phyloP scores from a whole-genome alignment of 2,797 vertebrate genomes.

The Aldrovandia affinis region DNA sequence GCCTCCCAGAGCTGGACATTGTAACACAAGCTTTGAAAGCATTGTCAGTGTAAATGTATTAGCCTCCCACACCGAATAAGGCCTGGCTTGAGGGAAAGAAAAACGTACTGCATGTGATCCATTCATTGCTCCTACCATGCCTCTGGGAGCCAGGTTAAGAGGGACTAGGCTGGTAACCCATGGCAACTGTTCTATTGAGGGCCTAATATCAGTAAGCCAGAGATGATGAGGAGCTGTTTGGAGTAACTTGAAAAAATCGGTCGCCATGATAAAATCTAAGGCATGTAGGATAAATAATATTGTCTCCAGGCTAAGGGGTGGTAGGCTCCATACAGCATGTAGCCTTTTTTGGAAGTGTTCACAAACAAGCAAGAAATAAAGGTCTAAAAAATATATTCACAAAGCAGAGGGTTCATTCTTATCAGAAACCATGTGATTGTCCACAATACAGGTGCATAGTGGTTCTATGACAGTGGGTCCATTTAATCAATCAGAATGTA shows the following conservation, averaged over 20 bases:
- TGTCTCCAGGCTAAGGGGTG: background rate
- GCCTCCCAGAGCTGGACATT: slow-evolving; percentile 6
- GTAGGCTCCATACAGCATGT: background rate
- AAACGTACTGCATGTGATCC: background rate
- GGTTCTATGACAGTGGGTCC: background rate
- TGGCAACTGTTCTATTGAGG: slow-evolving; percentile 13
- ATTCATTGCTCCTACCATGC: background rate
- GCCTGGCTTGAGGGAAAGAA: background rate
- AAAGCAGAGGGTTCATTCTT: background rate
- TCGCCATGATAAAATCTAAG: background rate
- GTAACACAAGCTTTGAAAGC: slow-evolving; percentile 21
- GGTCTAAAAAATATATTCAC: background rate
- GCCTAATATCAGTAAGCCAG: background rate
- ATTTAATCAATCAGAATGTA: background rate
- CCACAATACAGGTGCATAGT: background rate
- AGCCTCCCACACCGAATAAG: slow-evolving; percentile 8
- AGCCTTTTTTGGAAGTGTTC: background rate
- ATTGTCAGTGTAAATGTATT: background rate
- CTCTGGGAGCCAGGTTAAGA: slow-evolving; percentile 4
- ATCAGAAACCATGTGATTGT: background rate
- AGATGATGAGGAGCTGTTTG: background rate
- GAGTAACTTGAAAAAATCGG: background rate
- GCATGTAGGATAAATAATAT: background rate
- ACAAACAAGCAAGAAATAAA: background rate
- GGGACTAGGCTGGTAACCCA: slow-evolving; percentile 15